Conservation (phyloP, 2,113 vertebrate genomes). For the Parotia lawesii region DNA sequence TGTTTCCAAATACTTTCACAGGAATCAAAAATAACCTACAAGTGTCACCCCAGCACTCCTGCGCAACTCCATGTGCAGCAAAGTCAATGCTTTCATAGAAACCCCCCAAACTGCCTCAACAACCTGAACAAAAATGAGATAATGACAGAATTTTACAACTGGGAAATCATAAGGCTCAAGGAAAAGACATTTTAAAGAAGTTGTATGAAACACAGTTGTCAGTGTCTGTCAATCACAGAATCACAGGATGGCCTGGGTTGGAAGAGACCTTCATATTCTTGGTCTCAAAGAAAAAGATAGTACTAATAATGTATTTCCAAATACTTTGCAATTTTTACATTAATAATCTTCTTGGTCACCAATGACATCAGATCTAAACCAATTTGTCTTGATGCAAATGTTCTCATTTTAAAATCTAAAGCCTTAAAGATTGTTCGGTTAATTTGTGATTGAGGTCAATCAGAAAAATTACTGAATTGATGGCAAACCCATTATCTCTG, state of each 20-base stretch:
- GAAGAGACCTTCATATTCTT: neutral
- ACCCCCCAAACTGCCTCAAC: neutral
- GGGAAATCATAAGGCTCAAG: neutral
- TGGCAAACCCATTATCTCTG: neutral
- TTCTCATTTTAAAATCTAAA: neutral
- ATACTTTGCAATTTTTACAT: neutral
- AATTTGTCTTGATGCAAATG: neutral
- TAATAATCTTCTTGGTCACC: neutral
- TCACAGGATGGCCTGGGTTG: neutral
- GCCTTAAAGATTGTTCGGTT: rapidly evolving
- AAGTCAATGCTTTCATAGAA: neutral
- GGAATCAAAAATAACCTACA: neutral
- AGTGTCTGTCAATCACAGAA: neutral
- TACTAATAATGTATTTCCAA: neutral
- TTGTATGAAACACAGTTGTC: neutral
- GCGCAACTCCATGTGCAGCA: neutral
- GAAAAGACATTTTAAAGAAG: neutral
- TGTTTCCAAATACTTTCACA: neutral
- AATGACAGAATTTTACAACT: neutral
- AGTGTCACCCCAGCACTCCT: neutral
- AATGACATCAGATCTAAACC: neutral
- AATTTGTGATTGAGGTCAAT: neutral
- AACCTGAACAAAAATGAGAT: neutral
- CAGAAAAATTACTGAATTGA: neutral
- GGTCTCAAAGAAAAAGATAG: neutral